These are phyloP conservation scores for Microplitis demolitor DNA, from an alignment of 1,140 invertebrate genomes.

Conservation along the genomic window DNA sequence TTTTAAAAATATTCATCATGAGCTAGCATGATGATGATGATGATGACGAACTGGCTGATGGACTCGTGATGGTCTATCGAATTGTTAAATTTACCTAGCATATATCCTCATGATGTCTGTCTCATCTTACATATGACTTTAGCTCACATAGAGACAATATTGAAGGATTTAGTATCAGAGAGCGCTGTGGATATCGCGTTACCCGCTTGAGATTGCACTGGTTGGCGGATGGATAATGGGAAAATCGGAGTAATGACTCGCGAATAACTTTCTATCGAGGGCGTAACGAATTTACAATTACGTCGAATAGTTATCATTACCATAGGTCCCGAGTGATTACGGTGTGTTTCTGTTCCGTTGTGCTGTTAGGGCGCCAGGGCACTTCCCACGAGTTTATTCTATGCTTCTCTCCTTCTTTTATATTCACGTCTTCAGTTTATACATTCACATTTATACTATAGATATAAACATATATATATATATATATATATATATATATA, in stretches of 20 bases:
- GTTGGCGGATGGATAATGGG: slow-evolving; percentile 39
- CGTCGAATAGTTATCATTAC: slow-evolving; percentile 56
- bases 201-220: neutral
- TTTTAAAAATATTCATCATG: no score
- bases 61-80: no score
- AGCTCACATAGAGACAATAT: neutral
- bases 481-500: neutral
- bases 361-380: slow-evolving; percentile 27
- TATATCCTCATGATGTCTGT: no score
- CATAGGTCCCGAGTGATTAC: slow-evolving; percentile 45
- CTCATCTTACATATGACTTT: neutral
- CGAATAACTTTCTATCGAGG: slow-evolving; percentile 54
- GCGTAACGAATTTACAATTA: slow-evolving; percentile 59
- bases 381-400: slow-evolving; percentile 45
- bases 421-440: slow-evolving; percentile 2
- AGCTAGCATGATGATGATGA: no score
- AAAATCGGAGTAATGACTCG: slow-evolving; percentile 55
- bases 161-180: neutral
- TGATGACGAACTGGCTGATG: no score
- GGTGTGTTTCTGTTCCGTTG: slow-evolving; percentile 36
- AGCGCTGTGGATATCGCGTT: slow-evolving; percentile 10
- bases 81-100: no score
- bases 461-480: neutral
- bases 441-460: neutral
- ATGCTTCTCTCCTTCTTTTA: neutral